phyloP scores from a whole-genome alignment of 2,113 vertebrate genomes.

The Dunckerocampus dactyliophorus region DNA sequence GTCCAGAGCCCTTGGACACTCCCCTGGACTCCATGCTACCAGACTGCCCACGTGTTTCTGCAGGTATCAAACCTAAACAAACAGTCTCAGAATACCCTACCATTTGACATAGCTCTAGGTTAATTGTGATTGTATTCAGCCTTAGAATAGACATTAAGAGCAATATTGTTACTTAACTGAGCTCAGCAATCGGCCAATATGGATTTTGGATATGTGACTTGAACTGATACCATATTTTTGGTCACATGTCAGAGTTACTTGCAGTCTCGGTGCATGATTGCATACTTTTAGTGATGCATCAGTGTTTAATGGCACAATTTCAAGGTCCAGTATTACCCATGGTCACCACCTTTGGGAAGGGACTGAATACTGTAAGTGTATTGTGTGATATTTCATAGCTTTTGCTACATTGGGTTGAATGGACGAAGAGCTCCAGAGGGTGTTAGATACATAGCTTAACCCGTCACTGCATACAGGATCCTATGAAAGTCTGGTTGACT shows the following conservation, averaged over 20 bases:
- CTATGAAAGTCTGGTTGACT: no score
- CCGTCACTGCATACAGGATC: no score
- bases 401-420: no score
- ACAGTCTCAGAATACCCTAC: neutral
- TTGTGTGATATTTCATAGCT: no score
- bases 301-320: neutral
- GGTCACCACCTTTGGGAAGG: no score
- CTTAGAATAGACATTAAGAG: neutral
- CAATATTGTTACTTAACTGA: neutral
- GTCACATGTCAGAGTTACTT: no score
- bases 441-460: no score
- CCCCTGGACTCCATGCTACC: constrained; percentile 91
- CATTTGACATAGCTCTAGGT: neutral
- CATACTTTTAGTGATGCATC: no score
- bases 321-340: neutral
- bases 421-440: no score
- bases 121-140: neutral
- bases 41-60: constrained; percentile 91
- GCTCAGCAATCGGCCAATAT: neutral
- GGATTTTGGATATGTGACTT: neutral
- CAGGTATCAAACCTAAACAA: constrained; percentile 77
- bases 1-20: constrained; percentile 87
- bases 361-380: no score
- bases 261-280: no score
- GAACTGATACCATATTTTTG: neutral